A percentile compares a stretch with the other conserved stretches of the same genome.
phyloP scores from a whole-genome alignment of 2,797 vertebrate species.

The Halcyon smyrnensis region DNA sequence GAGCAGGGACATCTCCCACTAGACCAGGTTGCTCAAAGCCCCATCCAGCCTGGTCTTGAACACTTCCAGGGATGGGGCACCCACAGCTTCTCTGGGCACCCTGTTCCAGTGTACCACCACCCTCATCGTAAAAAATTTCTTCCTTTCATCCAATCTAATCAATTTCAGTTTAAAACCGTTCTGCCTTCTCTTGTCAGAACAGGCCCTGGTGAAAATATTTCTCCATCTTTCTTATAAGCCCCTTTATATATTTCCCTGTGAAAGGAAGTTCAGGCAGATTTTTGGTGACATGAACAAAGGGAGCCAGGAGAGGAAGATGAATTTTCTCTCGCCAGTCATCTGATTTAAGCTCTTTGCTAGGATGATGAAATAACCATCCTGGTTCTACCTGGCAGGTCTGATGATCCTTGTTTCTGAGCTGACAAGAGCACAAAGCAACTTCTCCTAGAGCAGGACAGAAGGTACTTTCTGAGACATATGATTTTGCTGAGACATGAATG shows the following conservation, averaged over 20 bases:
- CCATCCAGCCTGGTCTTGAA: not conserved
- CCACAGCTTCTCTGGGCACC: not conserved
- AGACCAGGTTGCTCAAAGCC: not conserved
- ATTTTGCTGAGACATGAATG: not conserved
- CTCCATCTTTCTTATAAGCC: not conserved
- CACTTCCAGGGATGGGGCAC: not conserved
- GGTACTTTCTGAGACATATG: not conserved
- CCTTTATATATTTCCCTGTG: not conserved
- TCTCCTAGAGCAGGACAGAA: not conserved
- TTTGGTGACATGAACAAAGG: fast-evolving
- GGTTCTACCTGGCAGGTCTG: not conserved
- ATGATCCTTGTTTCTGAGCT: not conserved
- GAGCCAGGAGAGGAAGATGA: not conserved
- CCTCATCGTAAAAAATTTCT: not conserved
- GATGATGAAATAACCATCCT: not conserved
- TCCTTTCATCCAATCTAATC: not conserved
- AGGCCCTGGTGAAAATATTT: not conserved
- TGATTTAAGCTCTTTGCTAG: not conserved
- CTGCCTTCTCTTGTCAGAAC: not conserved
- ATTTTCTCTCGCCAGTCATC: not conserved
- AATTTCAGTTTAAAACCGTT: not conserved
- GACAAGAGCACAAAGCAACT: not conserved
- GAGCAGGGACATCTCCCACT: not conserved
- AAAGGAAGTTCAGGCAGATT: not conserved
- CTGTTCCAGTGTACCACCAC: not conserved